Evolutionary conservation across 2,888 invertebrate genomes (phyloP), one percentile per base, ranked within the genome.

Genomic region (Andrena marginata): DNA sequence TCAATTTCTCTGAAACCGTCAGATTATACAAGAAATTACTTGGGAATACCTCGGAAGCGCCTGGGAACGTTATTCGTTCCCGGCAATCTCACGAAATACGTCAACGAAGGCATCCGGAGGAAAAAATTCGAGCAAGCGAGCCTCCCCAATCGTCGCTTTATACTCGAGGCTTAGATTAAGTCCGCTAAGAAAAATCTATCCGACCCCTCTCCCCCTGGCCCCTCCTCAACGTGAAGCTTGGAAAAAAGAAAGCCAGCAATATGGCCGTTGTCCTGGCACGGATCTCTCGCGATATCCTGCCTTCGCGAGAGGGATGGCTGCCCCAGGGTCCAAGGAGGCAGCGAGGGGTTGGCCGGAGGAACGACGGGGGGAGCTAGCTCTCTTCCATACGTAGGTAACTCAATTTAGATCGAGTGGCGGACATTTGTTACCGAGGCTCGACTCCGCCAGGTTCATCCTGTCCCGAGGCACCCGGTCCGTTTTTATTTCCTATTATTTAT

Each of bases 401-500:
- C 94, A 94, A 94, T 94, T 94, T 94, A 94, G 94, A 94, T 94
- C 94, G 94, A 94, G 94, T 94, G 93, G 90, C 91, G 90, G 89
- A 92, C 94, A 94, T 94, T 94, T 94, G 93, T 94, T 93, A 93
- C 90, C 87, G 85, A 87, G 89, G 87, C 90, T 89, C 85, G 87
- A 85, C 88, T 90, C 86, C 85, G 78, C 89, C 10, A 56, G 86
- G 83, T 84, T 84, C 82, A 77, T 87, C 87, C 89, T 83, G 76
- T 86, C 87, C 78, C 84, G 85, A 82, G 85, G 82, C 83, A 81
- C 84, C 76, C 26, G 56, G 77, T 78, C 79, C 87, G 88, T 93
- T 92, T 93, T 94, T 93, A 92, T 92, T 93, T 92, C 91, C 92
- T 92, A 93, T 93, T 94, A 94, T 94, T 94, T 93, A 94, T 94